These are phyloP conservation scores for Drosophila greeni DNA, from an alignment of 2,888 invertebrate genomes.

Conservation along the genomic window DNA sequence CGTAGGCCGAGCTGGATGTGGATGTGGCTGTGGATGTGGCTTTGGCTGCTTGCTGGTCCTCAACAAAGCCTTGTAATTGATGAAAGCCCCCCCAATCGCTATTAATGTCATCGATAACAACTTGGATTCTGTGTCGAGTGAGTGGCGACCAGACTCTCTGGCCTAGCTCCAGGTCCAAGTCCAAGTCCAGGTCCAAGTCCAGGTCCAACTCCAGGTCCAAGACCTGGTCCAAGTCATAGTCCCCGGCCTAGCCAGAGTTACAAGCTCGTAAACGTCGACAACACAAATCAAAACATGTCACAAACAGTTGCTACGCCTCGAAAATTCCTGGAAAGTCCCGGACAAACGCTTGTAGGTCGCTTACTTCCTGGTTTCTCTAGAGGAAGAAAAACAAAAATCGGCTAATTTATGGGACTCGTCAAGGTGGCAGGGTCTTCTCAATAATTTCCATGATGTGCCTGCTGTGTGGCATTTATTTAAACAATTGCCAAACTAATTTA, in stretches of 20 bases:
- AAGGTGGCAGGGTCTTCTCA: constrained; percentile 23
- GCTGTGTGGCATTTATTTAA: neutral
- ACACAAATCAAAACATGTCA: constrained; percentile 73
- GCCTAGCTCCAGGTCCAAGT: constrained; percentile 11
- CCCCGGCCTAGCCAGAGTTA: constrained; percentile 35
- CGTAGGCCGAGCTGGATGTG: constrained; percentile 58
- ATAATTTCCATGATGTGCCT: neutral
- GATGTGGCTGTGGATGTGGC: constrained; percentile 4
- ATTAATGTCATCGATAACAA: constrained; percentile 73
- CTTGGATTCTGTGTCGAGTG: constrained; percentile 42
- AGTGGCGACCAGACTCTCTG: constrained; percentile 24
- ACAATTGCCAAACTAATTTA: neutral
- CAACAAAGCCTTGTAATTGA: constrained; percentile 64
- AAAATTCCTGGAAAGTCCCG: constrained; percentile 63
- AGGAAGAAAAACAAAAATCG: constrained; percentile 13
- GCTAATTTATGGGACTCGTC: constrained; percentile 64
- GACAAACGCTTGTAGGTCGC: constrained; percentile 35
- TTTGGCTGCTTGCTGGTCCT: constrained; percentile 11
- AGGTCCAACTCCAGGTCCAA: neutral
- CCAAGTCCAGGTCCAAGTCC: too few species aligned
- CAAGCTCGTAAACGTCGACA: constrained; percentile 70
- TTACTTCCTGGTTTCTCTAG: constrained; percentile 60
- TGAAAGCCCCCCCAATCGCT: constrained; percentile 72
- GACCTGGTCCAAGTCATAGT: neutral
- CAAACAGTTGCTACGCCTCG: constrained; percentile 74